A percentile compares a stretch with the other conserved stretches of the same genome.
phyloP scores from a whole-genome alignment of 2,888 invertebrate genomes.

The Diaphora mendica region DNA sequence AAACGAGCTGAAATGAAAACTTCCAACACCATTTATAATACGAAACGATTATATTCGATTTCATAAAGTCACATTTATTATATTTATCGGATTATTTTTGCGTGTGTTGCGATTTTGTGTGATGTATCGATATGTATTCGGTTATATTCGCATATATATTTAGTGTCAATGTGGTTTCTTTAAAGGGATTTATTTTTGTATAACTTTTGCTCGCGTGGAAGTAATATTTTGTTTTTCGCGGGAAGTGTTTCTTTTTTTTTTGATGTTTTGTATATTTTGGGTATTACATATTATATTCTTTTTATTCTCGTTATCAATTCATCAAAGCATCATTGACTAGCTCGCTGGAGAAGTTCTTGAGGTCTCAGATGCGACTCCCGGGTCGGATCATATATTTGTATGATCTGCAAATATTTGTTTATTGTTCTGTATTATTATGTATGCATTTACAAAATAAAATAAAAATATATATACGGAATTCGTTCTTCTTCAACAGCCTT shows the following conservation, averaged over 20 bases:
- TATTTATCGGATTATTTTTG: conserved; percentile 20
- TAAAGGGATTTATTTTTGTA: not conserved
- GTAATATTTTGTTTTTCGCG: not conserved
- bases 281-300: not conserved
- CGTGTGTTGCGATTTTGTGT: not conserved
- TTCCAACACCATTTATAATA: conserved; percentile 28
- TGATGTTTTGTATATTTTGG: not conserved
- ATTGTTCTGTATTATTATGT: too few species aligned
- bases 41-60: conserved; percentile 12
- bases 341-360: too few species aligned
- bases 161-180: not conserved
- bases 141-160: not conserved
- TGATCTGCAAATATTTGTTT: too few species aligned
- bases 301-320: too few species aligned
- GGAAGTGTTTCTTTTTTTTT: not conserved
- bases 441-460: too few species aligned
- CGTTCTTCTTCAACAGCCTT: too few species aligned
- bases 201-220: not conserved
- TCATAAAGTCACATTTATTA: conserved; percentile 32
- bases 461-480: too few species aligned
- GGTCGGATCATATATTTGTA: too few species aligned
- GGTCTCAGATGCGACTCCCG: too few species aligned
- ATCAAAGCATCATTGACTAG: too few species aligned
- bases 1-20: conserved; percentile 27
- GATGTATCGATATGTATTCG: not conserved